Evolutionary conservation across 2,113 vertebrate species (phyloP), one percentile per base, ranked within the genome.

Genomic region (Trachemys scripta): DNA sequence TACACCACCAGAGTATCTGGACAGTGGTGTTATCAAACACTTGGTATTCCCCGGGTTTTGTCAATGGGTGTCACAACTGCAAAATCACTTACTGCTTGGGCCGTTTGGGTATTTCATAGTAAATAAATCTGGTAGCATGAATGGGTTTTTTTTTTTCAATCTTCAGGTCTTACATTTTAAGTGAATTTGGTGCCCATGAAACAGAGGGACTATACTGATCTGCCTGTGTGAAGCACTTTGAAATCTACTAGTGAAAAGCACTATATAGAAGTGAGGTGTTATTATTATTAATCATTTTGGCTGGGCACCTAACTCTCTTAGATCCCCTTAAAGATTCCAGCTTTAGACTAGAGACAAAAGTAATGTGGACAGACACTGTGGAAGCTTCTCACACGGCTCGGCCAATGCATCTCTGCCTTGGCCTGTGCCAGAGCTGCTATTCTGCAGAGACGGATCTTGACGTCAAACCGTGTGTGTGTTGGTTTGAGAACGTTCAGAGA

Each of bases 41-140:
- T 8, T 31, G 72, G 45, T 83, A 42, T 51, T 87, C 82, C 69
- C 76, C 20, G 35, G 69, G 76, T 5, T 19, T 85, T 82, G 59
- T 31, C 53, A 94, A 53, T 31, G 24, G n/a, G 16, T 72, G 85
- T 82, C 54, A 90, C 54, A 72, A 29, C 45, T 84, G 50, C 59
- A 69, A 85, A 94, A 65, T 24, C 38, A 96, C 6, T n/a, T 69
- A 56, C n/a, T 80, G 16, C 35, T 78, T 49, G 62, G 51, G 45
- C 6, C 54, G 78, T 49, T 49, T 11, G 56, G 54, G 57, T 59
- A 45, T 88, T 84, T 93, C 69, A 54, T 19, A 54, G 22, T 22
- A 49, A 11, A 0, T 5, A 59, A 31, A 38, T 29, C 16, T 31
- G 9, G 1, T 2, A 2, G 10, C 29, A 8, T 10, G 12, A 75